Base-by-base conservation (phyloP, 2,888 invertebrate genomes). In the Scrobipalpa atriplicella region DNA sequence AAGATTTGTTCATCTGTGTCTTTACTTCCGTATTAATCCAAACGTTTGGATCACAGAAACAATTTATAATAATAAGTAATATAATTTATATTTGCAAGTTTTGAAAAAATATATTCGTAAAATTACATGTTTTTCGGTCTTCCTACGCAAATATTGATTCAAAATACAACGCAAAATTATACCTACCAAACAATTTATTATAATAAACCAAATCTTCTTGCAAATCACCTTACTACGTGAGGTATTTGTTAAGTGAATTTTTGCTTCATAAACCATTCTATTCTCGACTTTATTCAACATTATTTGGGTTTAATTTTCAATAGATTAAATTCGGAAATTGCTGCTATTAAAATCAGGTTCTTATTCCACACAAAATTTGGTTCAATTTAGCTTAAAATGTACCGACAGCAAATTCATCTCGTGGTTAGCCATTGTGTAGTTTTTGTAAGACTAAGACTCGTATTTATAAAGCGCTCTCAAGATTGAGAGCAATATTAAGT, bases 351-450 rank as follows among this genome's bases (percentile, higher is more conserved):
- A 54, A 54, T 54, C 19, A 54, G 21, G 16, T 21, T 54, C 19
- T 54, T 54, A 54, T 54, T 54, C 18, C 54, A 19, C 2, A 54
- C 54, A 18, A 21, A 54, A 58, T 13, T 29, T 36, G 16, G 36
- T 58, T 58, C 54, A 54, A 38, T 58, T 58, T 58, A 9, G 18
- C 9, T 38, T 38, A 16, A 9, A 38, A 38, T 13, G 29, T 8
- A n/a, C 16, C 38, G 38, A 58, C 58, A 58, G 6, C 58, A 58
- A n/a, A 61, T 61, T 61, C 19, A n/a, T 61, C 18, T 19, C 16
- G 61, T 19, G 61, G 61, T 41, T 18, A 41, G 60, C 61, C 41
- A 61, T 61, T 61, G 61, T 61, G 19, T 41, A 41, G 16, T 61
- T 61, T 61, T 61, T 61, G 39, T 19, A 3, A 13, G 41, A 61